These are phyloP conservation scores for Melanchra persicariae DNA, from an alignment of 2,888 invertebrate genomes.

Conservation along the genomic window DNA sequence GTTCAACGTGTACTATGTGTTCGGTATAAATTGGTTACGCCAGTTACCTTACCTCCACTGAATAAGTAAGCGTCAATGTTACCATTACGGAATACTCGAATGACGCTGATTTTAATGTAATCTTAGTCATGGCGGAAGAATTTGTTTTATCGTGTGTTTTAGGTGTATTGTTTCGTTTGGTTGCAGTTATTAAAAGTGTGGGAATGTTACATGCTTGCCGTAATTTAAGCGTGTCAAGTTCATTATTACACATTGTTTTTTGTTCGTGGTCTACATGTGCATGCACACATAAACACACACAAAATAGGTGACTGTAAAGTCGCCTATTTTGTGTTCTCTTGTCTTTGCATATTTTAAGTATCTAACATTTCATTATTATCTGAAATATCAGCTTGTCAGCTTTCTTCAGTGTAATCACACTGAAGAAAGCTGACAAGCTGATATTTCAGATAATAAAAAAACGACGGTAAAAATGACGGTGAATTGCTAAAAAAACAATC, in stretches of 20 bases:
- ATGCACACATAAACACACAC: too few relatives aligned
- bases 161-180: slow-evolving; percentile 60
- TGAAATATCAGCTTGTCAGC: neutral
- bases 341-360: neutral
- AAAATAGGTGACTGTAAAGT: too few relatives aligned
- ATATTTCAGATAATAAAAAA: too few relatives aligned
- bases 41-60: slow-evolving; percentile 76
- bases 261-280: neutral
- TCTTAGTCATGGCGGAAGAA: slow-evolving; percentile 70
- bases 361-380: too few relatives aligned
- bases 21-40: slow-evolving; percentile 80
- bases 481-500: neutral
- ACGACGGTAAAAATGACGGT: neutral
- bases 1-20: slow-evolving; percentile 69
- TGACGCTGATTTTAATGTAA: slow-evolving; percentile 71
- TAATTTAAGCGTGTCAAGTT: slow-evolving; percentile 58
- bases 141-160: slow-evolving; percentile 59
- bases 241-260: slow-evolving; percentile 24
- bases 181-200: slow-evolving; percentile 60
- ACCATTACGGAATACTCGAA: slow-evolving; percentile 64
- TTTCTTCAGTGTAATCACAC: neutral
- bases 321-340: neutral
- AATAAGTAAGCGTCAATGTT: slow-evolving; percentile 76
- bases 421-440: too few relatives aligned
- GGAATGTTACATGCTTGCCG: slow-evolving; percentile 47